Conservation (phyloP, 2,113 vertebrate species). For the Pygoscelis adeliae region DNA sequence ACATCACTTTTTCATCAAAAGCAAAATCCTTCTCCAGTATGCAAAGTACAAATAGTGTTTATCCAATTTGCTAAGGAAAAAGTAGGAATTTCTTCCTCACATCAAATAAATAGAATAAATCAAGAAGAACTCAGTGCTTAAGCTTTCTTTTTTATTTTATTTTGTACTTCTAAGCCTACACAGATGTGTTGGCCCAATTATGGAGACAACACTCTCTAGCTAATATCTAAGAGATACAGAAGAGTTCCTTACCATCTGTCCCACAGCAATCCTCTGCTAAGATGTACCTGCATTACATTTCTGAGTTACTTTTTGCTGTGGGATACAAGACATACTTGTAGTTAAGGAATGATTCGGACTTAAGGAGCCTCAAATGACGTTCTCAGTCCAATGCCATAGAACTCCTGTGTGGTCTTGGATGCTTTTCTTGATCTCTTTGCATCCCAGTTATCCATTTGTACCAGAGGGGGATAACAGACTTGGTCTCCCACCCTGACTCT, state of each 20-base stretch:
- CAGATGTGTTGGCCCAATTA: not conserved
- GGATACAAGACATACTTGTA: not conserved
- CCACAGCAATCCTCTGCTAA: not conserved
- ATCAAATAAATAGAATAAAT: not conserved
- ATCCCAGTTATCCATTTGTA: not conserved
- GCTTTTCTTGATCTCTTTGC: not conserved
- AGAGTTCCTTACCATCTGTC: not conserved
- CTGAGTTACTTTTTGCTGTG: not conserved
- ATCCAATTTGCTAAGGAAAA: not conserved
- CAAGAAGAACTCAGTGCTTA: not conserved
- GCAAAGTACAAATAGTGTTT: not conserved
- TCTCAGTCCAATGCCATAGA: not conserved
- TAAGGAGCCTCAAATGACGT: not conserved
- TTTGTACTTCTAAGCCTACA: not conserved
- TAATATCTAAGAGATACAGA: not conserved
- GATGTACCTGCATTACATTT: not conserved
- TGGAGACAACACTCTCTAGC: not conserved
- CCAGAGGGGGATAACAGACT: not conserved
- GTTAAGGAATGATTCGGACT: not conserved
- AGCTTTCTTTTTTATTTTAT: not conserved
- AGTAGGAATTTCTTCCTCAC: not conserved
- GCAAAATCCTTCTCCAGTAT: not conserved
- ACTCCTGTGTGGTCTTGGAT: not conserved
- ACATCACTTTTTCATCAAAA: not conserved
- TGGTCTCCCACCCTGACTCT: not conserved